Base-by-base conservation (phyloP, 2,888 invertebrate species). In the Allophyes oxyacanthae region DNA sequence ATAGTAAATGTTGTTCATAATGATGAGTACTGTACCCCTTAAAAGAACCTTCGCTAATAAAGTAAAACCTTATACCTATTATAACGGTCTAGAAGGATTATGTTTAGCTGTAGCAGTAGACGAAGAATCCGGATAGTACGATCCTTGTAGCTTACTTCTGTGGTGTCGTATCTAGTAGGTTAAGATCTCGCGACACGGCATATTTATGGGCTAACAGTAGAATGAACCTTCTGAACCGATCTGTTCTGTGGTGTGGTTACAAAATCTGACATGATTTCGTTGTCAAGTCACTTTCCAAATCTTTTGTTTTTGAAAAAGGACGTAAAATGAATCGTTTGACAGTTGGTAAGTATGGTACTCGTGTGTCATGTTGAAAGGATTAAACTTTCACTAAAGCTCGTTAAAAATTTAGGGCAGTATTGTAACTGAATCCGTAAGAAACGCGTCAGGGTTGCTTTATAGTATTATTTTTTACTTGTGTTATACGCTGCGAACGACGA, bases 221-320 rank as follows among this genome's bases (percentile, higher is more conserved):
- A 14, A 28, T 6, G 6, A 9, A 30, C 6, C 10, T 30, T 30
- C 41, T 42, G 26, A 11, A 5, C 8, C 9, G 9, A 41, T 40
- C 28, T n/a, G 0, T 13, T 8, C 14, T 3, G 26, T 41, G 14
- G 9, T 10, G 13, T 11, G 20, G 38, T 38, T 38, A 38, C 30
- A 37, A 41, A 57, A 38, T 48, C 34, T 11, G 37, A 15, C 68
- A 56, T 56, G 46, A 57, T 49, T 49, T 57, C 38, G 33, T 63
- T 20, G 40, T 51, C 15, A 13, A 20, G 14, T 44, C 30, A 38
- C 65, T 73, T 74, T 73, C 68, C 15, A 57, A 63, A 28, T 52
- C 45, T 44, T 46, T 73, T 74, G 68, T 68, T 51, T 41, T 49
- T 51, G 44, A 48, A 53, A 54, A 71, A 68, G 41, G 49, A 60